Evolutionary conservation across 1,140 invertebrate genomes (phyloP).

Genomic region (Maniola jurtina): DNA sequence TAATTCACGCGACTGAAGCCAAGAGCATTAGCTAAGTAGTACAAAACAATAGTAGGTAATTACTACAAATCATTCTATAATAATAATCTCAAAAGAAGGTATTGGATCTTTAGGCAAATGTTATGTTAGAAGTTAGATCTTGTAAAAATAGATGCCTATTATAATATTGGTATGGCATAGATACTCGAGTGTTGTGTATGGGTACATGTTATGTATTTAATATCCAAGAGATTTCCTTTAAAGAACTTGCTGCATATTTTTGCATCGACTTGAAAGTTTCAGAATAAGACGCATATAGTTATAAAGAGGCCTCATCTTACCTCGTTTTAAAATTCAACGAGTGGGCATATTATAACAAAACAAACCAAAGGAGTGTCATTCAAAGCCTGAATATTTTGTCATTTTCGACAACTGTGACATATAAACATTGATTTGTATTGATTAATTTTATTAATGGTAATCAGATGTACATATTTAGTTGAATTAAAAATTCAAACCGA

Average conservation of each 20-base stretch:
- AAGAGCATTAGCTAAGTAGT: too few species aligned
- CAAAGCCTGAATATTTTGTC: conserved; percentile 34
- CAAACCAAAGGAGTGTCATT: conserved; percentile 30
- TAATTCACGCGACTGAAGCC: too few species aligned
- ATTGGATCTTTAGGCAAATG: too few species aligned
- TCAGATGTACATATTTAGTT: conserved; percentile 68
- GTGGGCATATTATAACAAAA: conserved; percentile 22
- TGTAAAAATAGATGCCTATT: too few species aligned
- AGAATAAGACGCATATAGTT: conserved; percentile 19
- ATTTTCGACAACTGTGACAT: conserved; percentile 38
- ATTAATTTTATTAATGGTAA: conserved; percentile 64
- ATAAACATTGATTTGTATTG: conserved; percentile 53
- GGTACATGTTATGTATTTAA: background rate
- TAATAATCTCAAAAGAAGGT: too few species aligned
- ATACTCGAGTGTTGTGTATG: too few species aligned
- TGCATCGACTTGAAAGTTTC: background rate
- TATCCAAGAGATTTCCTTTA: background rate
- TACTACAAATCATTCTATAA: too few species aligned
- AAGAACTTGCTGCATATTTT: background rate
- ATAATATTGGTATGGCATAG: too few species aligned
- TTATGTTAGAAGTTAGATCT: too few species aligned
- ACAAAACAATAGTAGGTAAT: too few species aligned
- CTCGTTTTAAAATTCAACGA: conserved; percentile 32
- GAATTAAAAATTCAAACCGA: conserved; percentile 61
- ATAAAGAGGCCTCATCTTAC: conserved; percentile 8